phyloP scores from a whole-genome alignment of 2,113 vertebrate genomes.

The Pipa parva region DNA sequence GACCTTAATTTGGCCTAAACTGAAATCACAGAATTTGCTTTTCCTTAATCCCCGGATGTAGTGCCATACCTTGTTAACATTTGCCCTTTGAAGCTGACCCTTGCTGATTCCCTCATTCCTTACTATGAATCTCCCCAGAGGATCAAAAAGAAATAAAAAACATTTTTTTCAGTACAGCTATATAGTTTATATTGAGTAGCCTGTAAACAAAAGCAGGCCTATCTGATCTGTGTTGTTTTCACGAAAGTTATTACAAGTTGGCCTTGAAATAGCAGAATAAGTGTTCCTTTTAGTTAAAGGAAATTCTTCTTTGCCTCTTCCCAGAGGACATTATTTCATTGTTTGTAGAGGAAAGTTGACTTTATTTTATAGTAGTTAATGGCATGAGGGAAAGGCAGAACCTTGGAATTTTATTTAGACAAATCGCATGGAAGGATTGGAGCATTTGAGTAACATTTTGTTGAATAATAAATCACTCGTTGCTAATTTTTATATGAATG shows the following conservation, averaged over 20 bases:
- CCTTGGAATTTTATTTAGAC: constrained; percentile 6
- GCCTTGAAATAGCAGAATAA: constrained; percentile 26
- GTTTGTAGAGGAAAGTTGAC: constrained; percentile 16
- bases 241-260: background rate
- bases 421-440: too few species aligned
- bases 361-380: constrained; percentile 4
- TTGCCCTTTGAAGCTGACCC: constrained; percentile 28
- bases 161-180: constrained; percentile 27
- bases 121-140: background rate
- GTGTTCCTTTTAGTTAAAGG: background rate
- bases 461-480: too few species aligned
- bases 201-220: constrained; percentile 23
- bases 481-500: too few species aligned
- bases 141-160: background rate
- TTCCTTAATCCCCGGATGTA: constrained; percentile 17
- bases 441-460: too few species aligned
- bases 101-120: background rate
- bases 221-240: constrained; percentile 1
- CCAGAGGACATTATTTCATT: constrained; percentile 28
- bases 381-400: constrained; percentile 8
- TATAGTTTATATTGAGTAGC: constrained; percentile 11
- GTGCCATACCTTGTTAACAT: constrained; percentile 30
- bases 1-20: background rate
- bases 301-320: background rate
- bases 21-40: constrained; percentile 8